A percentile compares a stretch with the other conserved stretches of the same genome.
phyloP scores from a whole-genome alignment of 1,140 invertebrate genomes.

The Papilio glaucus region DNA sequence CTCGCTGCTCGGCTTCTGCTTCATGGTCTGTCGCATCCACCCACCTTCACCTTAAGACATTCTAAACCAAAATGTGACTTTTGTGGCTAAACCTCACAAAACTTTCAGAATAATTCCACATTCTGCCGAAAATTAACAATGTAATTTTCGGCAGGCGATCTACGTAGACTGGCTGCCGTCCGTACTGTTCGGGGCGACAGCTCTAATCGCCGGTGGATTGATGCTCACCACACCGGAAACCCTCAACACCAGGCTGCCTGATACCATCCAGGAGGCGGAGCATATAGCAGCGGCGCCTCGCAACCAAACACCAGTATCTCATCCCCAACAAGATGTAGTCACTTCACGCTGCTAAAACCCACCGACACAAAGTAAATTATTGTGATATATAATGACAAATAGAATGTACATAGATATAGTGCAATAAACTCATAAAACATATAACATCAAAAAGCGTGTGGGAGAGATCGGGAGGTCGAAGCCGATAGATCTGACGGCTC shows the following conservation, averaged over 20 bases:
- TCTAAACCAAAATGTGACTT: too few species aligned
- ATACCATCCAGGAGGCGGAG: conserved; percentile 87
- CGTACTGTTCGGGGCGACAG: conserved; percentile 88
- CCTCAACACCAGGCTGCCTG: conserved; percentile 85
- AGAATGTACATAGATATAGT: neutral
- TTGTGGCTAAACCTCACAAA: too few species aligned
- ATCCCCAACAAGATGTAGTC: neutral
- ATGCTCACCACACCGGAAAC: conserved; percentile 88
- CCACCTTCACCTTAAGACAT: too few species aligned
- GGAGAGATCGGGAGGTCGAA: conserved; percentile 6
- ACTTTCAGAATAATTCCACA: too few species aligned
- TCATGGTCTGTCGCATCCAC: conserved; percentile 88
- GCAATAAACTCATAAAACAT: conserved; percentile 24
- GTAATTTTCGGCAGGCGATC: conserved; percentile 57
- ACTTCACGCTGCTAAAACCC: conserved; percentile 2
- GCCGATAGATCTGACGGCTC: neutral
- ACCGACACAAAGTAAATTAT: neutral
- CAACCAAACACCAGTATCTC: neutral
- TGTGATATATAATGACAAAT: conserved; percentile 1
- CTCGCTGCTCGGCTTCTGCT: conserved; percentile 86
- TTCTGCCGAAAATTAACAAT: neutral
- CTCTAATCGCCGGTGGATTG: conserved; percentile 84
- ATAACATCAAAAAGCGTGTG: conserved; percentile 23
- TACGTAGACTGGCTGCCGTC: conserved; percentile 85
- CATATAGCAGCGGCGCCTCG: conserved; percentile 47